Percentiles rank a stretch among this genome's conserved stretches.
Evolutionary conservation across 1,140 invertebrate genomes (phyloP).

Genomic region (Olivierus martensii): DNA sequence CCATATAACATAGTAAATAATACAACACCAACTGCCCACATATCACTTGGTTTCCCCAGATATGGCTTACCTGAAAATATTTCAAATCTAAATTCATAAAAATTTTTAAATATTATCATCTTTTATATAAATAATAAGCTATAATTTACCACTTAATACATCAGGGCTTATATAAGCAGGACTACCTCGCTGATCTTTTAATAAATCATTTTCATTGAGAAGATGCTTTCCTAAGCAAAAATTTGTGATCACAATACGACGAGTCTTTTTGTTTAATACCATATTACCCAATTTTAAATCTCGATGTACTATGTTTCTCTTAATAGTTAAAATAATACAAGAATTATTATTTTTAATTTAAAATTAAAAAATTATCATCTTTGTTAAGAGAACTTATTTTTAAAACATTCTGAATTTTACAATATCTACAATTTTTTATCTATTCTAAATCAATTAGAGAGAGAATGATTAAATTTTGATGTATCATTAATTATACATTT

Average conservation of each 20-base stretch:
- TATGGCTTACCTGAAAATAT: constrained; percentile 35
- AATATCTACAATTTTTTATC: too few relatives aligned
- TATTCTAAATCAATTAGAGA: too few relatives aligned
- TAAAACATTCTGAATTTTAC: too few relatives aligned
- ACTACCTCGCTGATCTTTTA: constrained; percentile 66
- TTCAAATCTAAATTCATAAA: not conserved
- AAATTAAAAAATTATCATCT: too few relatives aligned
- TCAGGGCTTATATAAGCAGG: constrained; percentile 75
- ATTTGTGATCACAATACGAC: constrained; percentile 58
- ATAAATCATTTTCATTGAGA: constrained; percentile 51
- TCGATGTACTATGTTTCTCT: constrained; percentile 67
- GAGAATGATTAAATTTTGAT: too few relatives aligned
- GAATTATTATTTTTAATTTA: too few relatives aligned
- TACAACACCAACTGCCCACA: constrained; percentile 73
- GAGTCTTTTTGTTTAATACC: constrained; percentile 52
- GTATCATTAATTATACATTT: too few relatives aligned
- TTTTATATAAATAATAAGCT: too few relatives aligned
- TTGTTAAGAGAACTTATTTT: too few relatives aligned
- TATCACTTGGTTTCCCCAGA: constrained; percentile 58
- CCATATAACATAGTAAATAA: constrained; percentile 73
- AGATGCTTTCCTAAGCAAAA: constrained; percentile 70
- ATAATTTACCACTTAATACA: constrained; percentile 47
- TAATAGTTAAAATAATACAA: too few relatives aligned
- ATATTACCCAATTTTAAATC: constrained; percentile 70
- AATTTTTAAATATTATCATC: not conserved